Evolutionary conservation across 2,888 invertebrate species (phyloP).

Genomic region (Hypena proboscidalis): DNA sequence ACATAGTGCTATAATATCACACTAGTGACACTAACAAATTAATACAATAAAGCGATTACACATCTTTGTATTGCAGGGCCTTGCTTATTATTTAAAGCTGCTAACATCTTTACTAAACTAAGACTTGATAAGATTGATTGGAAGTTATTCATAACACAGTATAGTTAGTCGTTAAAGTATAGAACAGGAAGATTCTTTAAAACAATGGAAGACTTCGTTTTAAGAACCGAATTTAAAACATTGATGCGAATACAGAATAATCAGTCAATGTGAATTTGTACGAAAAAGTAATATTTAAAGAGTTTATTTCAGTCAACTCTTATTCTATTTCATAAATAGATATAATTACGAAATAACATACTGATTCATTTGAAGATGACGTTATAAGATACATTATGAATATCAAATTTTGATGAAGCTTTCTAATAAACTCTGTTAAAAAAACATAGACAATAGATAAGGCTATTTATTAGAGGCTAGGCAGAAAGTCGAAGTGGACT

Average conservation of each 20-base stretch:
- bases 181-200: conserved; percentile 9
- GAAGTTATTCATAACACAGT: conserved; percentile 6
- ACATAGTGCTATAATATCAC: conserved; percentile 17
- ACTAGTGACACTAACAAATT: conserved; percentile 27
- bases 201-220: conserved; percentile 29
- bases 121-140: conserved; percentile 15
- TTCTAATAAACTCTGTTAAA: too few species aligned
- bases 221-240: conserved; percentile 7
- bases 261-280: not conserved
- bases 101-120: conserved; percentile 26
- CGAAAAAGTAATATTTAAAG: conserved; percentile 2
- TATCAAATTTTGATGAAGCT: too few species aligned
- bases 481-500: not conserved
- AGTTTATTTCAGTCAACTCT: not conserved
- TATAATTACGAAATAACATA: too few species aligned
- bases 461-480: too few species aligned
- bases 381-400: too few species aligned
- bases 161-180: conserved; percentile 1
- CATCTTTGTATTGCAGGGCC: conserved; percentile 17
- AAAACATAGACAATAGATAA: too few species aligned
- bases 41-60: conserved; percentile 33
- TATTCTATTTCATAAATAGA: too few species aligned
- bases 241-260: not conserved
- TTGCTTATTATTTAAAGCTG: conserved; percentile 26
- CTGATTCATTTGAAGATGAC: too few species aligned